Percentiles rank a stretch among this genome's conserved stretches.
Evolutionary conservation across 2,113 vertebrate species (phyloP).

Genomic region (Larimichthys crocea): DNA sequence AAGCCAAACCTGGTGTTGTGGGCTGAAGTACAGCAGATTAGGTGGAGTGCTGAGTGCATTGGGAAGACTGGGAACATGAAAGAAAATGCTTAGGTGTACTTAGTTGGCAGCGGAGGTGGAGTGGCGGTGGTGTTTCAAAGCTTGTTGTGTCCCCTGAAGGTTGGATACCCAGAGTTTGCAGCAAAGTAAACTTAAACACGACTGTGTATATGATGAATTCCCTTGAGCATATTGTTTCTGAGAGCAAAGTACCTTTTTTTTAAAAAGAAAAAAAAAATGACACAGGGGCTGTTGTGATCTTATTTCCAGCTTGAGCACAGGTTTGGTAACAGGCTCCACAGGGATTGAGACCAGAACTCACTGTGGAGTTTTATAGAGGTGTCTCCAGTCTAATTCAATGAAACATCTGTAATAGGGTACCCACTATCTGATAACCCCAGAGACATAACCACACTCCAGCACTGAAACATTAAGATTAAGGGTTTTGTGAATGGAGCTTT

Average conservation of each 20-base stretch:
- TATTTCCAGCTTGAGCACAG: constrained; percentile 2
- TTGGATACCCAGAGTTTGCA: constrained; percentile 13
- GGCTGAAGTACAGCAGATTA: constrained; percentile 19
- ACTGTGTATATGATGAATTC: not conserved
- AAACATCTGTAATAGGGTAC: constrained; percentile 50
- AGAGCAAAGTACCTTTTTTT: not conserved
- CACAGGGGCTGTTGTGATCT: not conserved
- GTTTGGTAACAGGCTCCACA: not conserved
- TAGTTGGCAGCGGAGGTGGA: constrained; percentile 45
- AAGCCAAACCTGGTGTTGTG: constrained; percentile 35
- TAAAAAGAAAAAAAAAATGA: not conserved
- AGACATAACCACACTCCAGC: constrained; percentile 37
- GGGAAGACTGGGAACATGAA: constrained; percentile 39
- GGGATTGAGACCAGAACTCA: constrained; percentile 2
- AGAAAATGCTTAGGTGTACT: constrained; percentile 31
- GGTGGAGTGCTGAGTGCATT: not conserved
- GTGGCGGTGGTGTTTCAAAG: constrained; percentile 37
- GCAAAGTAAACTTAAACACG: constrained; percentile 15
- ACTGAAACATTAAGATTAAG: constrained; percentile 59
- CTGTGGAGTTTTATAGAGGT: not conserved
- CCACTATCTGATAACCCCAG: constrained; percentile 53
- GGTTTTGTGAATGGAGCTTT: constrained; percentile 2
- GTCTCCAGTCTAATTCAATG: constrained; percentile 30
- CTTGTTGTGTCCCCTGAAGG: constrained; percentile 21
- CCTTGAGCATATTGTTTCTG: not conserved